These are phyloP conservation scores for Arrhamphus sclerolepis DNA, from an alignment of 2,797 vertebrate species.

Conservation along the genomic window DNA sequence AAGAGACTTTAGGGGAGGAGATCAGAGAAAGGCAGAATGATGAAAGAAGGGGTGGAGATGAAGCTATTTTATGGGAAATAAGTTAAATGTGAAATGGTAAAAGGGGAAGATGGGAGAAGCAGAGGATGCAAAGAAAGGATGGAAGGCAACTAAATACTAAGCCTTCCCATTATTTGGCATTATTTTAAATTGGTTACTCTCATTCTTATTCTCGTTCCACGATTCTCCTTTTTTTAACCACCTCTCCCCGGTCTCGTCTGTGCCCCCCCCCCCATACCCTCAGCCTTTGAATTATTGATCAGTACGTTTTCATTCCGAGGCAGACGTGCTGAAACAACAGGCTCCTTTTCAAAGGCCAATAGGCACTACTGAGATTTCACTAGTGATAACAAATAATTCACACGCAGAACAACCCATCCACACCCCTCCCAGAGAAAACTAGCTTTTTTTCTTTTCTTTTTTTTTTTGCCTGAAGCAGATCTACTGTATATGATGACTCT, in stretches of 20 bases:
- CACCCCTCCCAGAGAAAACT: too few relatives aligned
- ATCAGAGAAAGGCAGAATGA: slow-evolving; percentile 30
- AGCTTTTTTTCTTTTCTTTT: too few relatives aligned
- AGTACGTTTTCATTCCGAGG: slow-evolving; percentile 60
- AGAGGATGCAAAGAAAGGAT: not conserved
- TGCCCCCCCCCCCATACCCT: slow-evolving; percentile 52
- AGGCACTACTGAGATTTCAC: slow-evolving; percentile 33
- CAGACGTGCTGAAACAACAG: slow-evolving; percentile 59
- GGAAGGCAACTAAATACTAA: slow-evolving; percentile 14
- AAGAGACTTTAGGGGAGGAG: slow-evolving; percentile 45
- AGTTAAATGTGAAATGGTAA: slow-evolving; percentile 26
- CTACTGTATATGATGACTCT: not conserved
- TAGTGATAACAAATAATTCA: slow-evolving; percentile 1
- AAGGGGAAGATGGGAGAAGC: not conserved
- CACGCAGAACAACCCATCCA: too few relatives aligned
- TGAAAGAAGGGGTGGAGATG: slow-evolving; percentile 19
- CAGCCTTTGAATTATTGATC: slow-evolving; percentile 80
- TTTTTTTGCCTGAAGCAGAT: too few relatives aligned
- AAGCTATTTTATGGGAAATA: not conserved
- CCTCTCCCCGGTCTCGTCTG: slow-evolving; percentile 25
- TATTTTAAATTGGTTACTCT: slow-evolving; percentile 28
- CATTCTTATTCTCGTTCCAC: slow-evolving; percentile 24
- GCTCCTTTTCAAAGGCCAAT: slow-evolving; percentile 56
- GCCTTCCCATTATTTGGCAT: slow-evolving; percentile 4
- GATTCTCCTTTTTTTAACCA: slow-evolving; percentile 35